Conservation (phyloP, 2,888 invertebrate genomes). For the Stictocephala bisonia region DNA sequence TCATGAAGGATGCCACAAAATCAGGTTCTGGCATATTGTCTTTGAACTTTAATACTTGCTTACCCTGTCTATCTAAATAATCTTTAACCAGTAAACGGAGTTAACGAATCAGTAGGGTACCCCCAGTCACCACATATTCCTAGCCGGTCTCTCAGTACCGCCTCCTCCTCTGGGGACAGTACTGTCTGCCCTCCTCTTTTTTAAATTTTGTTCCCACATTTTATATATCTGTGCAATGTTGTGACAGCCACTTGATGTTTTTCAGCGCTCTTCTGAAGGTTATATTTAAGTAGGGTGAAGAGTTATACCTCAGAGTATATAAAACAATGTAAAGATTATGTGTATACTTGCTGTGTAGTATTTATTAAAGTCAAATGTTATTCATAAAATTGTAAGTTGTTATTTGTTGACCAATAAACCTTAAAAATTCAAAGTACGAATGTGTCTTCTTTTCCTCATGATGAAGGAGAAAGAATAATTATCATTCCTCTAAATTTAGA, state of each 20-base stretch:
- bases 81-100: slow-evolving; percentile 54
- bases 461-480: too few species aligned
- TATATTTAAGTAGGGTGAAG: too few species aligned
- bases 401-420: too few species aligned
- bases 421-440: too few species aligned
- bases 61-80: slow-evolving; percentile 55
- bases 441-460: too few species aligned
- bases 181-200: slow-evolving; percentile 49
- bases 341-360: too few species aligned
- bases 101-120: slow-evolving; percentile 52
- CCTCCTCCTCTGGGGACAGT: slow-evolving; percentile 50
- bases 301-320: too few species aligned
- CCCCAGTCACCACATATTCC: slow-evolving; percentile 54
- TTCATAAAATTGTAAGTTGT: too few species aligned
- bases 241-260: slow-evolving; percentile 27
- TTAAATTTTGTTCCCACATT: slow-evolving; percentile 22
- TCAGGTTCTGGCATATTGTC: slow-evolving; percentile 55
- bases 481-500: too few species aligned
- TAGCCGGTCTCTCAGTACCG: slow-evolving; percentile 38
- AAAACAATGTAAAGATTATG: too few species aligned
- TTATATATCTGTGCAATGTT: slow-evolving; percentile 39
- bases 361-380: too few species aligned
- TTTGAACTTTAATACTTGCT: slow-evolving; percentile 51
- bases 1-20: slow-evolving; percentile 54
- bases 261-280: slow-evolving; percentile 29